A percentile compares a stretch with the other conserved stretches of the same genome.
These are phyloP conservation scores for Muscidifurax raptorellus DNA, from an alignment of 1,140 invertebrate genomes.

Conservation along the genomic window DNA sequence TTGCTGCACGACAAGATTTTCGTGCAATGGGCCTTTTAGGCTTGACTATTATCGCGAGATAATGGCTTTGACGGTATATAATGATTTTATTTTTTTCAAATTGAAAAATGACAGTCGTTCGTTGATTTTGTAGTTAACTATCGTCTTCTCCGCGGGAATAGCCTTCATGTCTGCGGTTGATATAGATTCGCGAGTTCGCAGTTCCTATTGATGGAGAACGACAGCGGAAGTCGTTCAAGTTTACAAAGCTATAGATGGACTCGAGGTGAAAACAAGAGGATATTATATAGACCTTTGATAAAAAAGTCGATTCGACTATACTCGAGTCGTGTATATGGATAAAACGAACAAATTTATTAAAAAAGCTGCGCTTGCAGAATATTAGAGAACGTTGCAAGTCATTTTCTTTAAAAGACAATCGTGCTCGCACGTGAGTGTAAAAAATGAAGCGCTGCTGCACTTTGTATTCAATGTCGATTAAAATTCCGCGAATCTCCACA, in stretches of 20 bases:
- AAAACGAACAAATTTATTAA: neutral
- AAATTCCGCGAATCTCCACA: constrained; percentile 23
- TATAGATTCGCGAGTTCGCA: too few species aligned
- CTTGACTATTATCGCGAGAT: neutral
- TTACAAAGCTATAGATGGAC: neutral
- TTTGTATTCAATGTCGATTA: constrained; percentile 18
- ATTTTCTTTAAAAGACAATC: neutral
- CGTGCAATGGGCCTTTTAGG: neutral
- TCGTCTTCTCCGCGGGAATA: too few species aligned
- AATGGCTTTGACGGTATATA: neutral
- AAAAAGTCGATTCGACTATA: neutral
- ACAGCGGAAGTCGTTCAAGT: constrained; percentile 1
- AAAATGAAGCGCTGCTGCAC: neutral
- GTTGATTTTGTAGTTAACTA: too few species aligned
- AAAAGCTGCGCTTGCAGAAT: too few species aligned
- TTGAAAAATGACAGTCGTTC: too few species aligned
- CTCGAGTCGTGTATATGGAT: too few species aligned
- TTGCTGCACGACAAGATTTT: neutral
- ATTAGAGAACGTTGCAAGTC: neutral
- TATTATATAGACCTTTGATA: too few species aligned
- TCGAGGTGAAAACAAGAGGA: too few species aligned
- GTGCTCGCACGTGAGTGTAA: neutral
- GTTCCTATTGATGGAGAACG: too few species aligned
- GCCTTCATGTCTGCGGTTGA: too few species aligned
- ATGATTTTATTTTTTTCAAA: too few species aligned